Percentiles rank a stretch among this genome's conserved stretches.
These are phyloP conservation scores for Dasypus novemcinctus DNA, from an alignment of 2,113 vertebrate genomes.

Conservation along the genomic window DNA sequence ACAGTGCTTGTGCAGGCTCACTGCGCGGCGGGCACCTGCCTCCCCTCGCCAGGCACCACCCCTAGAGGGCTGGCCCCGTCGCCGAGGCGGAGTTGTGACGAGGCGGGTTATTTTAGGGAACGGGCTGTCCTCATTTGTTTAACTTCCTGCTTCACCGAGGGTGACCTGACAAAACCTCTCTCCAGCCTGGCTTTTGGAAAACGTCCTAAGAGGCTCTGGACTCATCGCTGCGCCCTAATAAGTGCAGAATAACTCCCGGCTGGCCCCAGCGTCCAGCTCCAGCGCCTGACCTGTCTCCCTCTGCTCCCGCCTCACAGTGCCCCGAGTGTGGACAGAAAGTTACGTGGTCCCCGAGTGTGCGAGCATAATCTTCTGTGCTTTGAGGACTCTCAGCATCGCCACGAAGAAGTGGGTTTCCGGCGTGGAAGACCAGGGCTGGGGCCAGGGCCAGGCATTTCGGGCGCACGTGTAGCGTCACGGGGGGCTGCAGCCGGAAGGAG, in stretches of 20 bases:
- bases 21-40: accelerated
- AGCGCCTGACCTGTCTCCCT: accelerated
- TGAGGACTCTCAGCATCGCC: background rate
- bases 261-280: accelerated
- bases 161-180: background rate
- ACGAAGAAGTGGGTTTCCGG: accelerated
- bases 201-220: accelerated
- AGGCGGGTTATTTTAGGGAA: background rate
- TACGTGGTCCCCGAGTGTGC: background rate
- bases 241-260: background rate
- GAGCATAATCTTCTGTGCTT: background rate
- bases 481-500: too few species aligned
- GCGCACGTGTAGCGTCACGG: background rate
- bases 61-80: accelerated
- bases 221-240: background rate
- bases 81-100: accelerated
- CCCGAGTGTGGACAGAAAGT: background rate
- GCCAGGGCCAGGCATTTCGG: too few species aligned
- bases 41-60: too few species aligned
- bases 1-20: accelerated
- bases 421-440: background rate
- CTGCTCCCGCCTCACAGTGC: background rate
- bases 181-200: background rate
- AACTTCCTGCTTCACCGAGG: background rate
- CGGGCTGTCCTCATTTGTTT: background rate